These are phyloP conservation scores for Malurus leucopterus DNA, from an alignment of 2,797 vertebrate genomes.

Conservation along the genomic window DNA sequence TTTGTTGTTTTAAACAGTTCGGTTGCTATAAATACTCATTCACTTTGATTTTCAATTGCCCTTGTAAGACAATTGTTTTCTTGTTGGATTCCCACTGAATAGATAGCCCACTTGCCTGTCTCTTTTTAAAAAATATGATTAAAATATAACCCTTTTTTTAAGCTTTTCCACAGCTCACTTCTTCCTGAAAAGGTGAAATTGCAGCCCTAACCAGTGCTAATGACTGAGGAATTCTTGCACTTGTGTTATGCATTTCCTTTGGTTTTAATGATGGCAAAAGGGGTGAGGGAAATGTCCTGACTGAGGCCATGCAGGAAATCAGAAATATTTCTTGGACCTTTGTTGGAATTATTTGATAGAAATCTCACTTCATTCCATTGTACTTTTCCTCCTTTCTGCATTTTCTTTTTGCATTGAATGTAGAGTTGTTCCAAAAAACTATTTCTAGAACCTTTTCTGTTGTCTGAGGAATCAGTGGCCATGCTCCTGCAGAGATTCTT, in stretches of 20 bases:
- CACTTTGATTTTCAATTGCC: slow-evolving; percentile 68
- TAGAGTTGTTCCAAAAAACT: not conserved
- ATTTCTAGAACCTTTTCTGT: slow-evolving; percentile 1
- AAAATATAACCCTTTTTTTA: slow-evolving; percentile 7
- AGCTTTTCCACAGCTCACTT: not conserved
- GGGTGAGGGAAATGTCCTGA: not conserved
- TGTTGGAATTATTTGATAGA: not conserved
- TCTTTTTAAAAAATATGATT: not conserved
- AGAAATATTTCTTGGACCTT: not conserved
- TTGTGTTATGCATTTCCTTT: not conserved
- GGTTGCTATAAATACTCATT: slow-evolving; percentile 64
- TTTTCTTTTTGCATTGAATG: not conserved
- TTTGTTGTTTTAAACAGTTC: slow-evolving; percentile 69
- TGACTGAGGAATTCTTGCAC: not conserved
- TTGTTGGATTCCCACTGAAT: slow-evolving; percentile 50
- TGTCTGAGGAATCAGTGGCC: not conserved
- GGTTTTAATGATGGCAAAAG: not conserved
- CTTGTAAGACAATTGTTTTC: slow-evolving; percentile 59
- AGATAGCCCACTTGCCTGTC: not conserved
- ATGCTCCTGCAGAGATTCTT: not conserved
- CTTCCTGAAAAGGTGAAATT: slow-evolving; percentile 1
- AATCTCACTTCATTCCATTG: not conserved
- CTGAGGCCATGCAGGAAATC: not conserved
- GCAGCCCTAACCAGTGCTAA: not conserved
- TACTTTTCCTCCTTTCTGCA: not conserved